Percentiles rank a stretch among this genome's conserved stretches.
These are phyloP conservation scores for Nowickia ferox DNA, from an alignment of 2,888 invertebrate species.

Conservation along the genomic window DNA sequence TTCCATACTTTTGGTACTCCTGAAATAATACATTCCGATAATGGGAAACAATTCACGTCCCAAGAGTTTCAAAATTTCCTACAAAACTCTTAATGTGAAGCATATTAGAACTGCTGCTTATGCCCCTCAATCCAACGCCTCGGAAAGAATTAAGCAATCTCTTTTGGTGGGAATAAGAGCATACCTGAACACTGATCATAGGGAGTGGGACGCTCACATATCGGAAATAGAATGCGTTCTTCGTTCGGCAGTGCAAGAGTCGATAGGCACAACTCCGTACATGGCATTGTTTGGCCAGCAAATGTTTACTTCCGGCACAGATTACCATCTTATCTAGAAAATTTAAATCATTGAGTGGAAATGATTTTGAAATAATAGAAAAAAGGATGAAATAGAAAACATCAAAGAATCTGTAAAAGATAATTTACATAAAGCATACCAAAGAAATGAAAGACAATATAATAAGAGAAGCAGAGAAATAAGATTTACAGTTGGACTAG, in stretches of 20 bases:
- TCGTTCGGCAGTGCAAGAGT: slow-evolving; percentile 10
- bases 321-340: slow-evolving; percentile 47
- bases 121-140: slow-evolving; percentile 1
- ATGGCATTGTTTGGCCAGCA: slow-evolving; percentile 40
- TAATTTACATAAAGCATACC: slow-evolving; percentile 4
- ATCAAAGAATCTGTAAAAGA: background rate
- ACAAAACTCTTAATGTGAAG: background rate
- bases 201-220: background rate
- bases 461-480: background rate
- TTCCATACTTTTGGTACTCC: too few relatives aligned
- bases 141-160: background rate
- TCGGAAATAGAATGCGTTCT: background rate
- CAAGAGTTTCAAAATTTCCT: too few relatives aligned
- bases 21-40: too few relatives aligned
- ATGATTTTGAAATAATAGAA: too few relatives aligned
- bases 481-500: too few relatives aligned
- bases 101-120: background rate
- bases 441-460: slow-evolving; percentile 1
- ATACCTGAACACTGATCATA: background rate
- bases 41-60: too few relatives aligned
- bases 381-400: too few relatives aligned
- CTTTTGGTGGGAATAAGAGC: background rate
- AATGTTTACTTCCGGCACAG: slow-evolving; percentile 19
- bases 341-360: slow-evolving; percentile 13
- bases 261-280: slow-evolving; percentile 47